A percentile compares a stretch with the other conserved stretches of the same genome.
Conservation (phyloP, 2,113 vertebrate genomes). For the Eclectus roratus region DNA sequence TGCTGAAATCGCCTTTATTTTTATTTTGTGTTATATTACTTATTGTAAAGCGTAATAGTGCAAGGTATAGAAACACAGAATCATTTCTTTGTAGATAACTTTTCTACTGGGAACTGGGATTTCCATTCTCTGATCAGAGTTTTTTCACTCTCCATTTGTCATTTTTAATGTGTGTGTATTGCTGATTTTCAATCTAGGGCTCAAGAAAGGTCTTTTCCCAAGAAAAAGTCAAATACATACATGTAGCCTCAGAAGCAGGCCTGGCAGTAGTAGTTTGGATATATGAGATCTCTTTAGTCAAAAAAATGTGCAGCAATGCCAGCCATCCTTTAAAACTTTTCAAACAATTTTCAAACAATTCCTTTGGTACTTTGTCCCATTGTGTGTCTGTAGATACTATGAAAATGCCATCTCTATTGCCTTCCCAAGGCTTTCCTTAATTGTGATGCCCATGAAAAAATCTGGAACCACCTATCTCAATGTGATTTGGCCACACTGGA, state of each 20-base stretch:
- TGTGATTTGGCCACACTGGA: background rate
- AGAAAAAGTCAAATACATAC: background rate
- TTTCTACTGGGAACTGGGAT: background rate
- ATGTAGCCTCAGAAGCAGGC: background rate
- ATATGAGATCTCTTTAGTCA: background rate
- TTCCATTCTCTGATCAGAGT: background rate
- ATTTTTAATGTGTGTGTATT: background rate
- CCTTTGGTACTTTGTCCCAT: background rate
- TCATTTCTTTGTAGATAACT: background rate
- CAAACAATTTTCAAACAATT: background rate
- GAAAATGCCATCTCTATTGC: background rate
- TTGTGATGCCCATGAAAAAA: background rate
- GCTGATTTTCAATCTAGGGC: background rate
- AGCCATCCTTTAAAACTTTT: background rate
- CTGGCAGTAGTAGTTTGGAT: background rate
- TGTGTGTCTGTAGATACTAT: background rate
- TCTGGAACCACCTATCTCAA: background rate
- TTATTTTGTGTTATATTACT: background rate
- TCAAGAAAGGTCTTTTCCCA: background rate
- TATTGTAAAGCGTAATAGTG: background rate
- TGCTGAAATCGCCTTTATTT: background rate
- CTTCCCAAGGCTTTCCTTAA: background rate
- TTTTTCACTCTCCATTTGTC: background rate
- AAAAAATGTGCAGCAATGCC: background rate
- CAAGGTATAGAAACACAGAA: background rate